A percentile compares a stretch with the other conserved stretches of the same genome.
Conservation (phyloP, 2,113 vertebrate species). For the Boleophthalmus pectinirostris region DNA sequence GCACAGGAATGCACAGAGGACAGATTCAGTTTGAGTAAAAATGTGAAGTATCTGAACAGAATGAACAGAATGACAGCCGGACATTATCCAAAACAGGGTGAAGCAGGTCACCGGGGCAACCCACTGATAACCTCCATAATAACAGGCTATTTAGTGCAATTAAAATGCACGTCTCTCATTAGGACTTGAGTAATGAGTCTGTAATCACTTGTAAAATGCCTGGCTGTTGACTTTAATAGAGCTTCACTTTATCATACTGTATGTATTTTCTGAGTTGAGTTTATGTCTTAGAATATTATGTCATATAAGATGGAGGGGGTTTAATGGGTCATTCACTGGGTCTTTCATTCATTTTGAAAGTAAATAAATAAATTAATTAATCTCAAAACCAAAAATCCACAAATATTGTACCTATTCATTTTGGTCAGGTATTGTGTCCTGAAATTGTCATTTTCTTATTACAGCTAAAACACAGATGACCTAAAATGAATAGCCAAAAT, state of each 20-base stretch:
- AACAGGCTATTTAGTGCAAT: neutral
- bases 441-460: neutral
- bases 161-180: constrained; percentile 4
- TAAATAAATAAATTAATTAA: neutral
- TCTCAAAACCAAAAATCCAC: neutral
- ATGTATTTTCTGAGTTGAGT: too few species aligned
- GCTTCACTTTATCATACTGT: too few species aligned
- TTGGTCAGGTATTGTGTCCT: neutral
- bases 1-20: constrained; percentile 12
- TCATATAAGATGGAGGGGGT: too few species aligned
- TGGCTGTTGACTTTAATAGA: neutral
- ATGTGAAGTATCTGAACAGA: neutral
- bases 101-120: neutral
- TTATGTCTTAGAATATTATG: too few species aligned
- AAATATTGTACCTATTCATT: neutral
- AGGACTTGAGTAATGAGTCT: neutral
- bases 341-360: neutral
- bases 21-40: constrained; percentile 8
- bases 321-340: neutral
- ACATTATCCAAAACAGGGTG: neutral
- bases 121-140: neutral
- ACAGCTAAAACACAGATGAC: neutral
- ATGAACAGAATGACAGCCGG: neutral
- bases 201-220: neutral
- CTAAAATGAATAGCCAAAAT: too few species aligned